These are phyloP conservation scores for Scytalopus superciliaris DNA, from an alignment of 2,113 vertebrate species.

Conservation along the genomic window DNA sequence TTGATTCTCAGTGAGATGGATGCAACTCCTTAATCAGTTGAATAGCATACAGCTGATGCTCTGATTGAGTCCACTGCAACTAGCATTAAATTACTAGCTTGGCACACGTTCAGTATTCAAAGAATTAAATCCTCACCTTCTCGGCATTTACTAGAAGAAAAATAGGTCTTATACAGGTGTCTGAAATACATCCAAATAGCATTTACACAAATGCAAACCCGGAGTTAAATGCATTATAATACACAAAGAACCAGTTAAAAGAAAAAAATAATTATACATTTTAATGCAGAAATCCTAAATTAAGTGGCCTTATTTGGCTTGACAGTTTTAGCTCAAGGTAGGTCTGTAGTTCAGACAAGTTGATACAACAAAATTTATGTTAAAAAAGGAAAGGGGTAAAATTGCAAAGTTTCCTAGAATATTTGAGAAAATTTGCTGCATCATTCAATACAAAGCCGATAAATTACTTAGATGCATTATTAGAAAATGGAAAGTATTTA, in stretches of 20 bases:
- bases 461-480: conserved; percentile 34
- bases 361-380: conserved; percentile 56
- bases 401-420: conserved; percentile 57
- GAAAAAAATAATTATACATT: background rate
- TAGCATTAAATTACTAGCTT: background rate
- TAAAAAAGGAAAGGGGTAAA: conserved; percentile 17
- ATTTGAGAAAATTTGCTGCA: conserved; percentile 42
- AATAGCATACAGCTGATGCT: background rate
- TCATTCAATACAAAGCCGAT: conserved; percentile 30
- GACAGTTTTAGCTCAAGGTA: background rate
- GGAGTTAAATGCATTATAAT: background rate
- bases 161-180: background rate
- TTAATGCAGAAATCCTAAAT: background rate
- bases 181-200: background rate
- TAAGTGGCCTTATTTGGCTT: background rate
- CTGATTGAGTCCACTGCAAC: background rate
- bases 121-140: background rate
- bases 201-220: background rate
- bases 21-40: background rate
- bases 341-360: conserved; percentile 1
- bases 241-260: background rate
- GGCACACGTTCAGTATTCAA: background rate
- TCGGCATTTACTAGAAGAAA: background rate
- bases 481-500: conserved; percentile 33
- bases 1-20: background rate